Evolutionary conservation across 2,113 vertebrate genomes (phyloP).

Genomic region (Notothenia rossii): DNA sequence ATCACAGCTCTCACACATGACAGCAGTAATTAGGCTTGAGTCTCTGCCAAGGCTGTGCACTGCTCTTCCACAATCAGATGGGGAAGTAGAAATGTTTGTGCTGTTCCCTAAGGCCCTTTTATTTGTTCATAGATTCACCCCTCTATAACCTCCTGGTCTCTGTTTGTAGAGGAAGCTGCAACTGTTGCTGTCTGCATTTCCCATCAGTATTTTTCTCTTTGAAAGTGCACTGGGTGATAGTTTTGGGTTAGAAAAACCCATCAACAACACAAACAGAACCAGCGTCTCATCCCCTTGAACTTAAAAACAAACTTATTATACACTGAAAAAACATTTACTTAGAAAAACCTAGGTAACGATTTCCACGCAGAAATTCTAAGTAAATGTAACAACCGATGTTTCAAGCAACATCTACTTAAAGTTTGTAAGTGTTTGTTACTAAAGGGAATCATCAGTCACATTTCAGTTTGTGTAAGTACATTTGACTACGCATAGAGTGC

Average conservation of each 20-base stretch:
- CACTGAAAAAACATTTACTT: no score
- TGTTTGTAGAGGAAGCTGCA: constrained; percentile 35
- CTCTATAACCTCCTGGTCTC: constrained; percentile 12
- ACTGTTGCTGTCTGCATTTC: constrained; percentile 5
- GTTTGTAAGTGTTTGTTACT: no score
- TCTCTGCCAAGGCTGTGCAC: neutral
- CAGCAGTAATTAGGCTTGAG: constrained; percentile 62
- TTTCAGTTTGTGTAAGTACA: no score
- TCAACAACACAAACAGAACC: constrained; percentile 2
- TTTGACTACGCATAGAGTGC: no score
- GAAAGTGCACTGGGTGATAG: neutral
- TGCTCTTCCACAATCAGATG: neutral
- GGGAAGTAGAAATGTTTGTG: neutral
- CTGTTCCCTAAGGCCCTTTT: neutral
- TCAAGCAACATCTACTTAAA: no score
- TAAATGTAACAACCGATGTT: no score
- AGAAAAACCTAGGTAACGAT: no score
- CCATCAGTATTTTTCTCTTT: constrained; percentile 12
- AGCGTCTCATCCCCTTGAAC: neutral
- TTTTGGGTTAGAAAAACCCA: constrained; percentile 14
- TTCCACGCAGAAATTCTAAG: no score
- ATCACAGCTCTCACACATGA: constrained; percentile 58
- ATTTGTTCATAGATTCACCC: constrained; percentile 21
- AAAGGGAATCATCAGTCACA: no score
- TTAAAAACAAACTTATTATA: neutral